Evolutionary conservation across 2,888 invertebrate genomes (phyloP).

Genomic region (Sinodicranocentrus sp.): DNA sequence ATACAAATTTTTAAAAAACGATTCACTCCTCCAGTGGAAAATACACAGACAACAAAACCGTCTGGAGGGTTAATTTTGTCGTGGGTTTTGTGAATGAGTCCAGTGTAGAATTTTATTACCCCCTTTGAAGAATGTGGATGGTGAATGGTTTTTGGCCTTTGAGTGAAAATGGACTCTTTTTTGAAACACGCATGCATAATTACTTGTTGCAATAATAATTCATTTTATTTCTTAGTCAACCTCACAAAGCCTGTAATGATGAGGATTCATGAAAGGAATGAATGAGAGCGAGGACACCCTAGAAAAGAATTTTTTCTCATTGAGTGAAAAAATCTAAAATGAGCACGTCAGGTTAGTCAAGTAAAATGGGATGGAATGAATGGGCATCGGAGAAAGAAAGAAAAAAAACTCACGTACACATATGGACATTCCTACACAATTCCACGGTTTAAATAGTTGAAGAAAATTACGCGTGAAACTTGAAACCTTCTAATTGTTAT

Average conservation of each 20-base stretch:
- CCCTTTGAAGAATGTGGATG: background rate
- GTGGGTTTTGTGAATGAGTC: slow-evolving; percentile 11
- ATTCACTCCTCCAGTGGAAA: too few species aligned
- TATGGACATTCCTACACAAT: too few species aligned
- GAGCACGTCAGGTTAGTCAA: background rate
- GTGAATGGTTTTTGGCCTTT: background rate
- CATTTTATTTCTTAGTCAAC: background rate
- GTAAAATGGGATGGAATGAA: background rate
- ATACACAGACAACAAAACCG: too few species aligned
- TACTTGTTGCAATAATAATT: background rate
- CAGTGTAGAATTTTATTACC: background rate
- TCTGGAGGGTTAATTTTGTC: background rate
- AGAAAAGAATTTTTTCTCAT: background rate
- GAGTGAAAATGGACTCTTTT: background rate
- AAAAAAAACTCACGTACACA: too few species aligned
- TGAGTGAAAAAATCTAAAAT: too few species aligned
- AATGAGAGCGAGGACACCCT: background rate
- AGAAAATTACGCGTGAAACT: background rate
- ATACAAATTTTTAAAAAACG: too few species aligned
- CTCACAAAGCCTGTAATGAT: background rate
- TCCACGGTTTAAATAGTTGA: background rate
- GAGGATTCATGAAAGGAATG: slow-evolving; percentile 22
- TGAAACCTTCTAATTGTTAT: slow-evolving; percentile 4
- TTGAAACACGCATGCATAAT: slow-evolving; percentile 20
- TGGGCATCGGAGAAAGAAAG: background rate